Evolutionary conservation across 2,888 invertebrate species (phyloP), one percentile per base, ranked within the genome.

Genomic region (Cryptus viduatorius): DNA sequence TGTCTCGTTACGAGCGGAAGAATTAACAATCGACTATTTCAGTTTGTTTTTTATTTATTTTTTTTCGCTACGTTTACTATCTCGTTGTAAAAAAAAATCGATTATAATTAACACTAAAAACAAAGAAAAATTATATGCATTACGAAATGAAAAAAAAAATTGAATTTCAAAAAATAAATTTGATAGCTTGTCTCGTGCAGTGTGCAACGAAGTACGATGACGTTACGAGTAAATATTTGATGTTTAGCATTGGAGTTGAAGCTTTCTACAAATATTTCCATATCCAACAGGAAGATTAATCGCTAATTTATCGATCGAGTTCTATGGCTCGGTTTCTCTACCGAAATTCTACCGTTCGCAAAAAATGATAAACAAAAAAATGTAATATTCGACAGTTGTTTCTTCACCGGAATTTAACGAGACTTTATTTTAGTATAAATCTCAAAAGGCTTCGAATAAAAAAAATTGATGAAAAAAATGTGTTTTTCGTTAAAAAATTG

Each of bases 101-200:
- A 44, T 59, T 12, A 68, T 37, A 37, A 37, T 37, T 37, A 68
- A 56, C 24, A 16, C 67, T 44, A 72, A 12, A 24, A 48, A 72
- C 59, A 19, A 46, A 65, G 61, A 73, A 61, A n/a, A 7, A 53
- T 42, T 1, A 5, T 7, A 37, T 12, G 19, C 50, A 37, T 19
- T 56, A 24, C 64, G 4, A 65, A 37, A 12, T 24, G 53, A 56
- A 56, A 29, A 4, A 65, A 37, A 12, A 42, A 65, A 56, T 44
- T n/a, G 37, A 4, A 37, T 16, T n/a, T 4, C 10, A 10, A 50
- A 65, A 50, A 50, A 50, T n/a, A 37, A 5, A 14, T 16, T 31
- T 14, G 14, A 42, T 42, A 12, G 16, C 24, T 19, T 61, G 12
- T 2, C 14, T 61, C 61, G 61, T 61, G 61, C 61, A 61, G 2